Evolutionary conservation across 2,888 invertebrate species (phyloP), one percentile per base, ranked within the genome.

Genomic region (Leucoma salicis): DNA sequence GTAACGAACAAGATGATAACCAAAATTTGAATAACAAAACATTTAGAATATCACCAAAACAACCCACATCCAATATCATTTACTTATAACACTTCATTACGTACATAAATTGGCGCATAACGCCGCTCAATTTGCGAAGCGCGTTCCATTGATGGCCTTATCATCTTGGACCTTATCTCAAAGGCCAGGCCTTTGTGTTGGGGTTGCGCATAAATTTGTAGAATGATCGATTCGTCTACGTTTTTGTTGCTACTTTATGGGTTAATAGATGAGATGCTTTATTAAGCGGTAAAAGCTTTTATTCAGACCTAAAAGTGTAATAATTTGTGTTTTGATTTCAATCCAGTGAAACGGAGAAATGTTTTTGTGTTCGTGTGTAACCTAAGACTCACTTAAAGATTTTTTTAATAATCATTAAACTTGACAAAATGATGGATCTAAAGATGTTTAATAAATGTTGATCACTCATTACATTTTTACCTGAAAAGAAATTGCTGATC

Each of bases 141-240:
- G 31, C 40, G 31, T 61, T 57, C 46, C 52, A 34, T 31, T 57
- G 60, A 58, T 57, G 40, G 46, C 24, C 42, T 39, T 55, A 49
- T 53, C 54, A 54, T 58, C 42, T 46, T 37, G 44, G 24, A 34
- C 46, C 48, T 66, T 66, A 66, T 66, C 61, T 50, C 43, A 39
- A 35, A 14, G 33, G 16, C 38, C 63, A 53, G 51, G 49, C 47
- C 52, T 53, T 53, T 63, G 56, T 63, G 28, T 12, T 11, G 37
- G 43, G 42, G 12, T 15, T 35, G 39, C 53, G 62, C 62, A 67
- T 67, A 67, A 63, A 68, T 65, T 63, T 63, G 21, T 45, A 43
- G 52, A 36, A 50, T 68, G 68, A 69, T 68, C 59, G 67, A 69
- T 68, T 31, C 13, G 31, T 34, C 35, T 35, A 35, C 39, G 29